phyloP scores from a whole-genome alignment of 1,140 invertebrate species.

The Aradophagus sp. region DNA sequence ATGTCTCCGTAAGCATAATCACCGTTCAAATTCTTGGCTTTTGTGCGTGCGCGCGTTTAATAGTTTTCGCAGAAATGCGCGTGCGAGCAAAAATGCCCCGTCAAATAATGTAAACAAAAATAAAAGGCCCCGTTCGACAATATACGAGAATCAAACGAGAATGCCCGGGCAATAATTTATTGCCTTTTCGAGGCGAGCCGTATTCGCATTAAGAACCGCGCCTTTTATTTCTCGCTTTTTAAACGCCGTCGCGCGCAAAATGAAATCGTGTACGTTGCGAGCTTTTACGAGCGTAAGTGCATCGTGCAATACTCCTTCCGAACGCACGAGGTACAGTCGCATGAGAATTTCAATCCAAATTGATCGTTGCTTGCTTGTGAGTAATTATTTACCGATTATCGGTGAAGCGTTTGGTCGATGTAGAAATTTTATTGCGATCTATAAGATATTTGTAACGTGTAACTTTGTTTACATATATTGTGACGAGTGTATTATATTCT shows the following conservation, averaged over 20 bases:
- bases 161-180: constrained; percentile 55
- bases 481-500: too few species aligned
- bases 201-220: constrained; percentile 53
- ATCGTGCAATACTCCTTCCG: constrained; percentile 35
- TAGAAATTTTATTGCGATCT: too few species aligned
- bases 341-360: constrained; percentile 29
- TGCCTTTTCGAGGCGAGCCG: constrained; percentile 46
- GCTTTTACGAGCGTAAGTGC: constrained; percentile 53
- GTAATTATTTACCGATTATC: too few species aligned
- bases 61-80: constrained; percentile 23
- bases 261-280: constrained; percentile 52
- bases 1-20: too few species aligned
- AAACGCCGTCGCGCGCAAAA: constrained; percentile 53
- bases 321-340: constrained; percentile 38
- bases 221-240: constrained; percentile 57
- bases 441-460: too few species aligned
- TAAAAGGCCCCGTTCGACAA: constrained; percentile 44
- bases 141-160: constrained; percentile 51
- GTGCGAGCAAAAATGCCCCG: constrained; percentile 22
- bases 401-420: too few species aligned
- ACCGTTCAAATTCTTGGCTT: too few species aligned
- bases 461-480: too few species aligned
- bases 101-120: constrained; percentile 35
- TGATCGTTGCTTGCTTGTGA: too few species aligned
- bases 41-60: constrained; percentile 7